Base-by-base conservation (phyloP, 2,797 vertebrate genomes). In the Eupleurogrammus muticus region DNA sequence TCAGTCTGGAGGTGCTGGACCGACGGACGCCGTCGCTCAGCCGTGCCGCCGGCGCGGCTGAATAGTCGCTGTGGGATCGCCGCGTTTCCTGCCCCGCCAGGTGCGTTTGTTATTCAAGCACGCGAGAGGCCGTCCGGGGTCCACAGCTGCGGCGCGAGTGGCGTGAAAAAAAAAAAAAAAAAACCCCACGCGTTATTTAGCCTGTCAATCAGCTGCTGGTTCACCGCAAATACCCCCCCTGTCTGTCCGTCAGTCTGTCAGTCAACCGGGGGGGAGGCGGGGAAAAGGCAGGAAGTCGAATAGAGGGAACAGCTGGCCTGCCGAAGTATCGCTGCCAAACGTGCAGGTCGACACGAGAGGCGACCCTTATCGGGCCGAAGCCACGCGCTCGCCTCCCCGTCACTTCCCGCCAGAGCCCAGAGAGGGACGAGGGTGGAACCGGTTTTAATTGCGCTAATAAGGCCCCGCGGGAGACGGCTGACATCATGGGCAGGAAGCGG, bases 221-320 rank as follows among this genome's bases (percentile, higher is more conserved):
- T 64, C 77, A 78, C 66, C 34, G 32, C 83, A 50, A 57, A 28
- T n/a, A n/a, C n/a, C 28, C 50, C 65, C 61, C 75, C 53, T 73
- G 47, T 79, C 70, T n/a, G n/a, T n/a, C n/a, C n/a, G n/a, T 36
- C 71, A 80, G 75, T 49, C 87, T 63, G 58, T 24, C 66, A 78
- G 62, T 57, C 80, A 70, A 62, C 42, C 65, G 5, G 40, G 68
- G n/a, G n/a, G n/a, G n/a, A n/a, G n/a, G n/a, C n/a, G n/a, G n/a
- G n/a, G n/a, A n/a, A n/a, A 70, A 66, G 75, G 66, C 70, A 71
- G 72, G 53, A 75, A 75, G 83, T n/a, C 54, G 68, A 89, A 71
- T 73, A 32, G 50, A 72, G 60, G 48, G 50, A 91, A 86, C 89
- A 93, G 86, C 88, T 90, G 90, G 86, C 86, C 23, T n/a, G 56